phyloP scores from a whole-genome alignment of 2,888 invertebrate genomes.

The Myathropa florea region DNA sequence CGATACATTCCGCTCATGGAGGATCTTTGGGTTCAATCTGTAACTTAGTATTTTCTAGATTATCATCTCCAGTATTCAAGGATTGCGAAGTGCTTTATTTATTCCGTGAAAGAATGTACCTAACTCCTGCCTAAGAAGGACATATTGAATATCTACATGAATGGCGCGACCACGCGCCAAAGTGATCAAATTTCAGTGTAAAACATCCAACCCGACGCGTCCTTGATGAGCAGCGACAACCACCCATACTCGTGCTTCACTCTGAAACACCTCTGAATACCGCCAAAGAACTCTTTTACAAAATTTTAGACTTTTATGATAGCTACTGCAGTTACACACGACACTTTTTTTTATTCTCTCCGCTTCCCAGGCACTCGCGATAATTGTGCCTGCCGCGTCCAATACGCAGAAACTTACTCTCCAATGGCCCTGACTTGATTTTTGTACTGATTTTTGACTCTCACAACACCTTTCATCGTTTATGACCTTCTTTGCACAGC shows the following conservation, averaged over 20 bases:
- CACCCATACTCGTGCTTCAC: neutral
- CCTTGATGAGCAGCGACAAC: neutral
- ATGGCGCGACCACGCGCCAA: neutral
- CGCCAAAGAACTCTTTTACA: constrained; percentile 23
- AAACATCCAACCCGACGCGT: neutral
- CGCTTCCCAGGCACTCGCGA: neutral
- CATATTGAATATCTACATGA: neutral
- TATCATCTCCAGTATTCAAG: no score
- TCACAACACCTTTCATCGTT: constrained; percentile 15
- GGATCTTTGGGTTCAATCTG: no score
- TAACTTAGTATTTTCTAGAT: no score
- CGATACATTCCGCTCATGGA: no score
- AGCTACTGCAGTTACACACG: constrained; percentile 39
- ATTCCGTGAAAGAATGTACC: neutral
- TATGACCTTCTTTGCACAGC: constrained; percentile 25
- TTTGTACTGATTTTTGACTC: constrained; percentile 32
- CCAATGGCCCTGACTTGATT: constrained; percentile 18
- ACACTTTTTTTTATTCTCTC: constrained; percentile 23
- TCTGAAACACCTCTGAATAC: neutral
- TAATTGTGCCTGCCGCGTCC: neutral
- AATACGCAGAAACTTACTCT: constrained; percentile 14
- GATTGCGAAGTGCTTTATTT: no score
- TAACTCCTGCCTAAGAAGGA: neutral
- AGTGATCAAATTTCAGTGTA: neutral
- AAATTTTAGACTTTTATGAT: constrained; percentile 17